Evolutionary conservation across 2,797 vertebrate species (phyloP), one percentile per base, ranked within the genome.

Genomic region (Todus mexicanus): DNA sequence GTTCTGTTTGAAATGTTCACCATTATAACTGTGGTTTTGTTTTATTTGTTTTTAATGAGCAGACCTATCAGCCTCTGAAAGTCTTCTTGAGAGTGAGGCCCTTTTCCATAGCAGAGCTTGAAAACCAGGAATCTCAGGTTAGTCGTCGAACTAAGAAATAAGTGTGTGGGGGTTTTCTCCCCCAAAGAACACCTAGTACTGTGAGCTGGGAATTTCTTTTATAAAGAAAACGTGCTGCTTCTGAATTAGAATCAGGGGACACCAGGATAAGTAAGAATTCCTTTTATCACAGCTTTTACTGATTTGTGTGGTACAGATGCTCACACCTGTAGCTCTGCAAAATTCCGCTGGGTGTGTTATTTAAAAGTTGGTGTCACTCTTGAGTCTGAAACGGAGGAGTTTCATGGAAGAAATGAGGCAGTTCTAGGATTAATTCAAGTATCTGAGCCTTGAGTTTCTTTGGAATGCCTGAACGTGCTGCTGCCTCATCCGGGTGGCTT

Each of bases 41-140:
- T 76, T 23, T 26, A 26, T 64, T 53, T 75, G n/a, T 53, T 70
- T 60, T 64, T 56, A 85, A 87, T 80, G 33, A 94, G 51, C 53
- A 92, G 87, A 68, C 33, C 0, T 94, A 85, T 72, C 98, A 98
- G 61, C 98, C 98, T 42, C 96, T 99, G 96, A 98, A 97, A 43
- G 98, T 99, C 45, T 99, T 98, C 90, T 96, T 99, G 92, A 90
- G 98, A 96, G 97, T 99, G 45, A 95, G 98, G 6, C 98, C 99
- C 2, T 99, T 99, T 89, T 98, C 98, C 35, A 80, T 97, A 78
- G 97, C 98, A n/a, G 98, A 99, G n/a, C 95, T 98, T 56, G 94
- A 94, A 79, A 97, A 92, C 84, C 84, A 96, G 6, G 98, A 99
- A 89, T 97, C 98, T 85, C 98, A 99, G 98, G 98, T 99, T 95